Evolutionary conservation across 2,113 vertebrate species (phyloP).

Genomic region (Morone chrysops): DNA sequence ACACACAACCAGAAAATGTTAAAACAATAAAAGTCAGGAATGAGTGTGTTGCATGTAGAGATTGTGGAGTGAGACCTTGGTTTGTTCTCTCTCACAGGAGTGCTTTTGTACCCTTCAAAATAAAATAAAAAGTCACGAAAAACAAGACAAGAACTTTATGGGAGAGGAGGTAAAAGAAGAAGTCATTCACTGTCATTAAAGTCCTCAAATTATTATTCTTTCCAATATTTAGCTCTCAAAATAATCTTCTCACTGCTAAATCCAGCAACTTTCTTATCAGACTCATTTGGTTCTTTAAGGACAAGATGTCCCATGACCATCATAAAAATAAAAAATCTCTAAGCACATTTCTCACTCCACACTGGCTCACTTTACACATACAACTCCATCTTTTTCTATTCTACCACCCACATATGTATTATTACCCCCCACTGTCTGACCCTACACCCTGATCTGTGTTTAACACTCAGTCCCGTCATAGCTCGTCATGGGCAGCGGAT

Average conservation of each 20-base stretch:
- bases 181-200: slow-evolving; percentile 35
- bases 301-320: slow-evolving; percentile 5
- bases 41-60: slow-evolving; percentile 3
- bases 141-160: slow-evolving; percentile 30
- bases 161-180: slow-evolving; percentile 55
- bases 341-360: slow-evolving; percentile 2
- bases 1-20: slow-evolving; percentile 11
- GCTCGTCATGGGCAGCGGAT: slow-evolving; percentile 89
- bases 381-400: slow-evolving; percentile 12
- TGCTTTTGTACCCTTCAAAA: slow-evolving; percentile 63
- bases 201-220: slow-evolving; percentile 27
- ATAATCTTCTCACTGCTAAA: slow-evolving; percentile 3
- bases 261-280: not conserved
- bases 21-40: slow-evolving; percentile 6
- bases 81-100: slow-evolving; percentile 49
- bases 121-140: slow-evolving; percentile 32
- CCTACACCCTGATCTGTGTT: slow-evolving; percentile 43
- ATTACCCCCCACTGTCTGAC: slow-evolving; percentile 36
- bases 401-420: slow-evolving; percentile 35
- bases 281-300: slow-evolving; percentile 16
- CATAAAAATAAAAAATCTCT: slow-evolving; percentile 22
- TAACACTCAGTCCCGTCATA: slow-evolving; percentile 82
- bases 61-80: slow-evolving; percentile 17
- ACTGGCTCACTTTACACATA: slow-evolving; percentile 16
- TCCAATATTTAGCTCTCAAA: not conserved